These are phyloP conservation scores for Jaculus jaculus DNA, from an alignment of 2,113 vertebrate species.

Conservation along the genomic window DNA sequence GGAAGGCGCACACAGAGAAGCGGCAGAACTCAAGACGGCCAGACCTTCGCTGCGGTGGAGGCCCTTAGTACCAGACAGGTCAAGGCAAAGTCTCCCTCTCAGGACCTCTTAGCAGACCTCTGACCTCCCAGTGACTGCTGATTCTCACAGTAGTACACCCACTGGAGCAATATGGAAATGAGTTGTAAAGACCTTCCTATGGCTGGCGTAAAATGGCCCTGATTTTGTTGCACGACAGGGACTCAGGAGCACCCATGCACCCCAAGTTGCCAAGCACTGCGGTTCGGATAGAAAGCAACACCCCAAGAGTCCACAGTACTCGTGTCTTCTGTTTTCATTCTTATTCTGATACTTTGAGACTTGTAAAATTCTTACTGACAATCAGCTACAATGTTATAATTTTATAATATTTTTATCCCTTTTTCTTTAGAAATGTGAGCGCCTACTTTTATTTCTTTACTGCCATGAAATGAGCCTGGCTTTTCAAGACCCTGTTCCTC, in stretches of 20 bases:
- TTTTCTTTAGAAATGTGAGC: constrained; percentile 87
- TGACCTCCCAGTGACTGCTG: not conserved
- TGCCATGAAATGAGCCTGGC: constrained; percentile 90
- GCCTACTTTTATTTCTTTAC: constrained; percentile 87
- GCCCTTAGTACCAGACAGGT: not conserved
- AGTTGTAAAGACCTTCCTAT: not conserved
- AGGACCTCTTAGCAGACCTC: not conserved
- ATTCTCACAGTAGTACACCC: not conserved
- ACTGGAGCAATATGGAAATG: not conserved
- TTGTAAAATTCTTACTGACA: not conserved
- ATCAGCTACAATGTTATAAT: not conserved
- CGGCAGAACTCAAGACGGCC: not conserved
- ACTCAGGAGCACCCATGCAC: not conserved
- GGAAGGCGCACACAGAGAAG: not conserved
- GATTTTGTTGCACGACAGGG: not conserved
- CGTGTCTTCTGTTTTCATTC: constrained; percentile 10
- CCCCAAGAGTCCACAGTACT: not conserved
- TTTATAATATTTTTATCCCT: constrained; percentile 38
- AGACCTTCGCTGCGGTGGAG: too few relatives aligned
- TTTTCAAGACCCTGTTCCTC: constrained; percentile 89
- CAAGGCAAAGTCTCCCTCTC: not conserved
- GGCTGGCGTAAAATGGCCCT: not conserved
- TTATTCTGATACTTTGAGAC: not conserved
- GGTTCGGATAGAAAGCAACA: not conserved
- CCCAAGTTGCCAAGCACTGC: not conserved